Evolutionary conservation across 2,888 invertebrate genomes (phyloP), one percentile per base, ranked within the genome.

Genomic region (Mythimna albipuncta): DNA sequence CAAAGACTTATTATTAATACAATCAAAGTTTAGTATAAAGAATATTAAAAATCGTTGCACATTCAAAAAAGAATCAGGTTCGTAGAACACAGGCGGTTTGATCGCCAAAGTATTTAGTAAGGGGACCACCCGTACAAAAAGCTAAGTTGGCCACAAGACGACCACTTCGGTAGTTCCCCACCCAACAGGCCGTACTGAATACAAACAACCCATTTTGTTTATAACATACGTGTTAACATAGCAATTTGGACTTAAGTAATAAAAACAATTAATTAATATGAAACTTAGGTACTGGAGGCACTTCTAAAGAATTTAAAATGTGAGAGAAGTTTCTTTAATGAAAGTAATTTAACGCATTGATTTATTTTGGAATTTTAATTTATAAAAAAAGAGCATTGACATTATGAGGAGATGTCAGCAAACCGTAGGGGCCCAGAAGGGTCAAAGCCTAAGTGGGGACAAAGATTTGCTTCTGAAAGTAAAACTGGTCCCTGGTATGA

Each of bases 221-320:
- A 72, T 71, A 63, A 16, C 65, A 54, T 63, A 75, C 72, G 61
- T 74, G 71, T 69, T 69, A 73, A 68, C 79, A 54, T 67, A 71
- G 73, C 73, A 62, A 73, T 80, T 83, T 80, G 71, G 66, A 21
- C 52, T 54, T 70, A 67, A 71, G 70, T 69, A 64, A 75, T 83
- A 76, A 83, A 82, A 79, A 75, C 83, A 80, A 76, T 71, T 71
- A 75, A 79, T 76, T 83, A 69, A 76, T 80, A 69, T 80, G 66
- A 78, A 82, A 54, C 64, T 66, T 82, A 16, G 63, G 57, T 75
- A 79, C 59, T 68, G 38, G 32, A 44, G n/a, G 59, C 61, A 79
- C 54, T 58, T 57, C 50, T 32, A 32, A 61, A 59, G 82, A 81
- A 82, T 68, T 77, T 67, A 47, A 68, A 78, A 78, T 62, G 9